Evolutionary conservation across 2,888 invertebrate species (phyloP).

Genomic region (Pristionchus entomophagus): DNA sequence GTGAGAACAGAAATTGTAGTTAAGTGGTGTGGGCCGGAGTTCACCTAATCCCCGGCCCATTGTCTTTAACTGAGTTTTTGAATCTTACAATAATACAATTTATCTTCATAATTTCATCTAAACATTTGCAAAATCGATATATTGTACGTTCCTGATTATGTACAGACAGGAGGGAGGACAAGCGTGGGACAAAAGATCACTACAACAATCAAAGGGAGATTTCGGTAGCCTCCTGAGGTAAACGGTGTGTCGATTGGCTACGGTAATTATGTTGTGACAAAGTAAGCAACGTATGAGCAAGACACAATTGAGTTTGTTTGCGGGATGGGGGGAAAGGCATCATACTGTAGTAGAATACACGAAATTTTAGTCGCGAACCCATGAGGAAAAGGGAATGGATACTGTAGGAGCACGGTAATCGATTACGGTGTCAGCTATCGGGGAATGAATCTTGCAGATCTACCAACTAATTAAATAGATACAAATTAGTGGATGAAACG

Average conservation of each 20-base stretch:
- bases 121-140: conserved; percentile 24
- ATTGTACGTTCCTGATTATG: not conserved
- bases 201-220: no score
- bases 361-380: not conserved
- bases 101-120: no score
- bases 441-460: conserved; percentile 7
- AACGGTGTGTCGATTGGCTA: not conserved
- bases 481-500: no score
- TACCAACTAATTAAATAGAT: not conserved
- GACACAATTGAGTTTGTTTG: not conserved
- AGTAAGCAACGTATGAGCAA: not conserved
- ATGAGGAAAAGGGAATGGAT: not conserved
- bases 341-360: not conserved
- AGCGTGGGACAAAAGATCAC: no score
- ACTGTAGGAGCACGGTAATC: no score
- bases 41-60: no score
- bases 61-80: no score
- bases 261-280: not conserved
- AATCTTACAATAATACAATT: no score
- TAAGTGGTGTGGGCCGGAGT: no score
- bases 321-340: not conserved
- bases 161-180: not conserved
- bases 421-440: no score
- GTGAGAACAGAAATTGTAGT: no score
- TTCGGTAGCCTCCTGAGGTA: conserved; percentile 30